Evolutionary conservation across 2,113 vertebrate species (phyloP).

Genomic region (Ondatra zibethicus): DNA sequence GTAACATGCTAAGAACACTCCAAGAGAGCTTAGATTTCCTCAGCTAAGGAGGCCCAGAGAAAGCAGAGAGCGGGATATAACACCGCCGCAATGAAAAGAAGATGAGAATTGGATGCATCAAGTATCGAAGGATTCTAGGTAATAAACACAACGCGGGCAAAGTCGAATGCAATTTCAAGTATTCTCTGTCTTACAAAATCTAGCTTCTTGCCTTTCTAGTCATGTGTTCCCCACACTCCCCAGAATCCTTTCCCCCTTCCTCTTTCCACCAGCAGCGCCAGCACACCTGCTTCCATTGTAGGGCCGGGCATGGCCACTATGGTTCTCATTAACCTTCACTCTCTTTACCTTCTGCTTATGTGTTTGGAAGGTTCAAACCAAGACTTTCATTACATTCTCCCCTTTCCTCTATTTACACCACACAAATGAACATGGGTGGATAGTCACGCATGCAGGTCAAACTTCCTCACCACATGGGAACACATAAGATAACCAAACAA

Average conservation of each 20-base stretch:
- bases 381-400: neutral
- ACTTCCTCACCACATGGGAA: neutral
- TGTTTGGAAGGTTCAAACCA: neutral
- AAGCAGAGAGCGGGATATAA: neutral
- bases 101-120: neutral
- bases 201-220: neutral
- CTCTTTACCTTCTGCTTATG: neutral
- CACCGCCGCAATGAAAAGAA: neutral
- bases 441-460: neutral
- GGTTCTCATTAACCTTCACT: neutral
- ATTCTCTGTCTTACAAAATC: neutral
- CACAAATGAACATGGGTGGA: neutral
- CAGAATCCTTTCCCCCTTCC: neutral
- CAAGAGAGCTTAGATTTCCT: neutral
- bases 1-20: neutral
- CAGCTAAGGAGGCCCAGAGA: neutral
- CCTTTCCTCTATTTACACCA: neutral
- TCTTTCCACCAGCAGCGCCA: neutral
- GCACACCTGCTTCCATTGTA: neutral
- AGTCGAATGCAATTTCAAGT: neutral
- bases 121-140: neutral
- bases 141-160: neutral
- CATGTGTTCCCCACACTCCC: neutral
- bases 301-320: neutral
- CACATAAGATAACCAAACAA: neutral